Base-by-base conservation (phyloP, 1,140 invertebrate genomes). In the Pristionchus pacificus region DNA sequence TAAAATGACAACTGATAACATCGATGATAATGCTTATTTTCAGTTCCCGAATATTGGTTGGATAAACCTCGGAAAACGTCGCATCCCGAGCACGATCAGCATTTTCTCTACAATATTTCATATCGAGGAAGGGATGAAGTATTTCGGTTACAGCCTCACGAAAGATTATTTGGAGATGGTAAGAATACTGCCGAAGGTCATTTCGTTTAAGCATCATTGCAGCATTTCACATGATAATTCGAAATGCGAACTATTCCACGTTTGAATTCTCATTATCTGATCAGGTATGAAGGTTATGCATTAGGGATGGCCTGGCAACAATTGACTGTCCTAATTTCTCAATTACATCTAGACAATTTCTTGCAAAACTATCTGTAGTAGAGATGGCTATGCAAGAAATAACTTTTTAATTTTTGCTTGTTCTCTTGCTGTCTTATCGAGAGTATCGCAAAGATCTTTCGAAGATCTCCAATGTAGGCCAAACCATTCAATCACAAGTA, bases 21-120 rank as follows among this genome's bases (percentile, higher is more conserved):
- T 55, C 13, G 0, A 0, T 0, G 24, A 32, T 31, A 31, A 31
- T 65, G 24, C 24, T 14, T n/a, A 28, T 6, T 64, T 70, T 49
- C 63, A 70, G 68, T 70, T 32, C 63, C 68, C 24, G 30, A 64
- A 24, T 70, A 70, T 33, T 70, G 58, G 29, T 57, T 70, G 61
- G 68, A 70, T 64, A 24, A 24, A 1, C 30, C n/a, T 10, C 55
- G 60, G 60, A 70, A 70, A 62, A 27, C 55, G 2, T 57, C 25
- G 30, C 24, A n/a, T 33, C 27, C 32, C 57, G 29, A 60, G 30
- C 19, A 30, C 60, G 60, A 31, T 70, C 28, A n/a, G n/a, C n/a
- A 70, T 70, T 24, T 29, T 19, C 63, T 68, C 28, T 32, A 70
- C 58, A 70, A 58, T 55, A 60, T 60, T 65, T 55, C 57, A 6